Evolutionary conservation across 2,888 invertebrate genomes (phyloP), one percentile per base, ranked within the genome.

Genomic region (Euzetes globulus): DNA sequence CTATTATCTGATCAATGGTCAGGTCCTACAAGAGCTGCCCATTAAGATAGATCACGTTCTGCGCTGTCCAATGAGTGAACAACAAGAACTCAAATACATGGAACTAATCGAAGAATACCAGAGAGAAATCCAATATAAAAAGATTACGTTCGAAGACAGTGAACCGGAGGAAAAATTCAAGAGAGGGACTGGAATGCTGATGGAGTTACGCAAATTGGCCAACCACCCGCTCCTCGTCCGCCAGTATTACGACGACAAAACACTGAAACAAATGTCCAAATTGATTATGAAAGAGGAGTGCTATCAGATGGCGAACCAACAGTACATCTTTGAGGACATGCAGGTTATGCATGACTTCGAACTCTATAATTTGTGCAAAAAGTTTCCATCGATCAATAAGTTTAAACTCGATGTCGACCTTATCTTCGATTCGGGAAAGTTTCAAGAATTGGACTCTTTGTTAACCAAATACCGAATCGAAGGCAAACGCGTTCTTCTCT

Each of bases 191-290:
- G 87, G 89, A 0, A 91, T 93, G 86, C 90, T 95, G 89, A 94
- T 95, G 89, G 91, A 94, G 82, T 87, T 98, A 84, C 86, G 97
- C 1, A 96, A 95, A 83, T 86, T 92, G 27, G 92, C 96, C 50
- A 97, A 97, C 85, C 98, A 98, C 84, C 95, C 96, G 0, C 84
- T 95, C 13, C 85, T 98, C 0, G 85, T 92, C 78, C 87, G 95
- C 41, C 87, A 87, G 80, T 87, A 90, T 47, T 86, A 83, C 79
- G 86, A 86, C 60, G 88, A 91, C 77, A 84, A 85, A 0, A 79
- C 82, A 88, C 76, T 85, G 60, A 82, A 86, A 75, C 83, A 86
- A 78, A 90, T 97, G 78, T 89, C 95, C 0, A 85, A 86, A 72
- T 83, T 87, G 2, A 84, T 93, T 17, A 19, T 77, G 22, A 76